Conservation (phyloP, 2,797 vertebrate species). For the Sardinella longiceps region DNA sequence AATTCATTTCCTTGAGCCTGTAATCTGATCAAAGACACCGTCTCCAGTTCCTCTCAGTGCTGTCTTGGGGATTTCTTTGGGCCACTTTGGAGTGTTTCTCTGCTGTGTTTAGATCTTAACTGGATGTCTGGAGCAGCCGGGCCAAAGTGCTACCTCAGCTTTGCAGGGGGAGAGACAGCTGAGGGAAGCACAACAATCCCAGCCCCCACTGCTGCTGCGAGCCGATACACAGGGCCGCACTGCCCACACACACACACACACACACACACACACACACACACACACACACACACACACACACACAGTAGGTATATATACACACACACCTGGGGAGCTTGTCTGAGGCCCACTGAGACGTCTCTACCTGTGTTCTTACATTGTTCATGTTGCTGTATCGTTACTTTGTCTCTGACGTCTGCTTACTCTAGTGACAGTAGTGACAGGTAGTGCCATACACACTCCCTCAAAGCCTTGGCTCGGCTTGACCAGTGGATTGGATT, state of each 20-base stretch:
- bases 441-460: neutral
- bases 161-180: slow-evolving; percentile 60
- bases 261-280: too few relatives aligned
- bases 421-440: neutral
- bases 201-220: slow-evolving; percentile 34
- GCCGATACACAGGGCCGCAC: neutral
- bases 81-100: slow-evolving; percentile 76
- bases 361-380: neutral
- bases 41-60: slow-evolving; percentile 36
- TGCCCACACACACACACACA: neutral
- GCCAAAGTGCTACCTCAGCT: slow-evolving; percentile 64
- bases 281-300: too few relatives aligned
- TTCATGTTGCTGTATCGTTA: neutral
- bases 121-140: slow-evolving; percentile 29
- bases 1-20: slow-evolving; percentile 54
- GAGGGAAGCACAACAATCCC: slow-evolving; percentile 43
- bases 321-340: neutral
- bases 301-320: too few relatives aligned
- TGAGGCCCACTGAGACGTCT: neutral
- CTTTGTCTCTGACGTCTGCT: neutral
- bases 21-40: slow-evolving; percentile 16
- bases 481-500: neutral
- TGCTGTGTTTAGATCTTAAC: slow-evolving; percentile 65
- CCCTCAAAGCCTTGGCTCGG: neutral
- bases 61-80: slow-evolving; percentile 63